These are phyloP conservation scores for Alcis repandata DNA, from an alignment of 2,888 invertebrate species.

Conservation along the genomic window DNA sequence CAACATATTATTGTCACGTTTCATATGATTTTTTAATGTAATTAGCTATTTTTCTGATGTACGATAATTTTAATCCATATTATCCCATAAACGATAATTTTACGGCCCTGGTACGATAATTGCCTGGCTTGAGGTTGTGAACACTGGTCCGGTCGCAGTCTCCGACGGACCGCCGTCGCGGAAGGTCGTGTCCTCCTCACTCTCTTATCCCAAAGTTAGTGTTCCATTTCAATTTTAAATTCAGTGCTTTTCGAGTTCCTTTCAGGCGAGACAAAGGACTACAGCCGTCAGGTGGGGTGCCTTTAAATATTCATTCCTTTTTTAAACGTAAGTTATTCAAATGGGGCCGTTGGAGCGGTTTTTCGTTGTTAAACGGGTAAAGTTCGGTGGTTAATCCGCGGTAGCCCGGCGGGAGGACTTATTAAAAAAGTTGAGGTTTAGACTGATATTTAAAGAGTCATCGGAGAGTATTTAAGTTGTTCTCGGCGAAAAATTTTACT, in stretches of 20 bases:
- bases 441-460: constrained; percentile 65
- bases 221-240: constrained; percentile 57
- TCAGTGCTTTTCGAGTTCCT: constrained; percentile 56
- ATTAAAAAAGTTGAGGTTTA: constrained; percentile 77
- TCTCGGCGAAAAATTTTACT: constrained; percentile 10
- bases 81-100: no score
- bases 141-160: constrained; percentile 60
- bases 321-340: constrained; percentile 58
- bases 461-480: constrained; percentile 56
- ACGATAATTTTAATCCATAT: no score
- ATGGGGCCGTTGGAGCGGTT: constrained; percentile 47
- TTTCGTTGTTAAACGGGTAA: constrained; percentile 63
- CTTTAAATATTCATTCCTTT: constrained; percentile 58
- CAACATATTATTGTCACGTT: no score
- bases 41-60: no score
- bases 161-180: constrained; percentile 53
- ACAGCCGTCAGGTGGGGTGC: constrained; percentile 57
- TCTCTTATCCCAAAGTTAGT: constrained; percentile 34
- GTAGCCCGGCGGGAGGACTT: constrained; percentile 59
- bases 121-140: no score
- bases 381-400: constrained; percentile 70
- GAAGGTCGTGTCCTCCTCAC: constrained; percentile 50
- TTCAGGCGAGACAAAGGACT: constrained; percentile 48
- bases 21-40: no score
- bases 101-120: no score